These are phyloP conservation scores for Myrmecobius fasciatus DNA, from an alignment of 2,113 vertebrate species.

Conservation along the genomic window DNA sequence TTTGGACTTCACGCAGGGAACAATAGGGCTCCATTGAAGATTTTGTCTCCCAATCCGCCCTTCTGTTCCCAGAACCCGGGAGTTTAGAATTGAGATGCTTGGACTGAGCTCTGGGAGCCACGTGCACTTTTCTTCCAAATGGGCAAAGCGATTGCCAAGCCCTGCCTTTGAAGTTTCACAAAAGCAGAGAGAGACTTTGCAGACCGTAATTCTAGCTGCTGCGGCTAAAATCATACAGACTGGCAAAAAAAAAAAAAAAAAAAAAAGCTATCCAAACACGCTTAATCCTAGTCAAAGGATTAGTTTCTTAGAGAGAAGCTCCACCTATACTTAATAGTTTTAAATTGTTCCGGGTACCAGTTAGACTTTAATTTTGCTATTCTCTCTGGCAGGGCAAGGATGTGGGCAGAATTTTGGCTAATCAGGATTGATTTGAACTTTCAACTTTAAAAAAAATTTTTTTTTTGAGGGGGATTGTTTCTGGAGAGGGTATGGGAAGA, in stretches of 20 bases:
- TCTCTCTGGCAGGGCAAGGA: conserved; percentile 59
- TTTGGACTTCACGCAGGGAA: neutral
- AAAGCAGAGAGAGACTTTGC: conserved; percentile 37
- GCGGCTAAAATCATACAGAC: conserved; percentile 1
- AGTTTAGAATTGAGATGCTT: neutral
- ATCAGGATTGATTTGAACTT: conserved; percentile 59
- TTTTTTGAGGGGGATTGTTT: conserved; percentile 23
- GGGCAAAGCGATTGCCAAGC: conserved; percentile 13
- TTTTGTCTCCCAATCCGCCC: neutral
- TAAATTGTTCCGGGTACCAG: conserved; percentile 69
- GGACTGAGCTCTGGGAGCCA: neutral
- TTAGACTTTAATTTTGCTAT: conserved; percentile 71
- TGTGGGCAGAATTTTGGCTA: conserved; percentile 58
- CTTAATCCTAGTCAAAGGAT: conserved; percentile 73
- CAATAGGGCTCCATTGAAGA: neutral
- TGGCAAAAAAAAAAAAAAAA: neutral
- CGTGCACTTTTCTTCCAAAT: neutral
- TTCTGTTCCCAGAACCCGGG: conserved; percentile 10
- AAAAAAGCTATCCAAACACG: conserved; percentile 39
- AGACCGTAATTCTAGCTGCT: conserved; percentile 3
- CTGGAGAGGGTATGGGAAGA: neutral
- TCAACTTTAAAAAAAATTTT: too few species aligned
- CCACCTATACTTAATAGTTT: conserved; percentile 72
- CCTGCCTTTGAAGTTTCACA: conserved; percentile 16
- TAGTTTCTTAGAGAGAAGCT: conserved; percentile 78